Conservation (phyloP, 2,113 vertebrate genomes). For the Himantopus leucocephalus region DNA sequence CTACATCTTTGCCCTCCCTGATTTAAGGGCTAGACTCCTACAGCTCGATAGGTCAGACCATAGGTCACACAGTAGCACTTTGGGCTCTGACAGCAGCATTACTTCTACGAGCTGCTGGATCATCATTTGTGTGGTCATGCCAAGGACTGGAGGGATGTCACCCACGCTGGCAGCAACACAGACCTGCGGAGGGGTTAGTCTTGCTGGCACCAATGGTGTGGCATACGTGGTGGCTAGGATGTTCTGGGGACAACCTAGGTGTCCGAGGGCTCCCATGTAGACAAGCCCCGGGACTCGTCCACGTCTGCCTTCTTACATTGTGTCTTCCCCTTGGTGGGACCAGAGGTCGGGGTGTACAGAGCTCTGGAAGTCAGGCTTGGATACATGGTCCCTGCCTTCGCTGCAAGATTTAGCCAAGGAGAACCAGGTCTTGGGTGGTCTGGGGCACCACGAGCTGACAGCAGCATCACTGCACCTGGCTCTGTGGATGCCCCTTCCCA, state of each 20-base stretch:
- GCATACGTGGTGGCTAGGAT: fast-evolving
- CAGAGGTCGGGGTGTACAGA: not conserved
- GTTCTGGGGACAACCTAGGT: not conserved
- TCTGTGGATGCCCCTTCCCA: not conserved
- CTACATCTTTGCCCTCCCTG: not conserved
- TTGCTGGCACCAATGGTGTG: not conserved
- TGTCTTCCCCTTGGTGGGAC: too few species aligned
- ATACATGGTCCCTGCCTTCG: not conserved
- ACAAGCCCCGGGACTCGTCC: not conserved
- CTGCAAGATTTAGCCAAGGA: not conserved
- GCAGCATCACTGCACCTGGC: not conserved
- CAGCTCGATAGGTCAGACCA: not conserved
- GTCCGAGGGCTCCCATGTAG: fast-evolving
- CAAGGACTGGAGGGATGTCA: not conserved
- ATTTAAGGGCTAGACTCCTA: not conserved
- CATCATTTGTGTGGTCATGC: fast-evolving
- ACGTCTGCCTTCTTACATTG: fast-evolving
- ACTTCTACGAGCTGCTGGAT: not conserved
- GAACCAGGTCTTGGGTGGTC: not conserved
- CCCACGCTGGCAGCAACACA: fast-evolving
- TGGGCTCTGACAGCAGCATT: not conserved
- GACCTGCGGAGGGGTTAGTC: not conserved
- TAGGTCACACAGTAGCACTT: not conserved
- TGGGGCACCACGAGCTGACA: not conserved
- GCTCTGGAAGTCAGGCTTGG: not conserved